These are phyloP conservation scores for Rostratula benghalensis DNA, from an alignment of 2,113 vertebrate species.

Conservation along the genomic window DNA sequence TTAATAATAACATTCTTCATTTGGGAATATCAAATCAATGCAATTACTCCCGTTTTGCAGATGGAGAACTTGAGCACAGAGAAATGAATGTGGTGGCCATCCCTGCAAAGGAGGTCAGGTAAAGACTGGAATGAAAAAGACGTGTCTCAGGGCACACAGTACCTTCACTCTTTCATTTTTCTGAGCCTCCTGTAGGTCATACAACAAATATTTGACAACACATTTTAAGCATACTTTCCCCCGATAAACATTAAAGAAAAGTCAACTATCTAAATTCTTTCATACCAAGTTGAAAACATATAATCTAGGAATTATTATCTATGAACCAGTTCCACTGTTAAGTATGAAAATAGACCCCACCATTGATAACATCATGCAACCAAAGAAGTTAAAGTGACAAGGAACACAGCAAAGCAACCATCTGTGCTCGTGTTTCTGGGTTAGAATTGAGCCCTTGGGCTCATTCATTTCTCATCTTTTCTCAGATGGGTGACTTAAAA, in stretches of 20 bases:
- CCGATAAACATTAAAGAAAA: not conserved
- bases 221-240: not conserved
- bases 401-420: not conserved
- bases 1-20: not conserved
- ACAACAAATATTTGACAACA: not conserved
- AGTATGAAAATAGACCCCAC: not conserved
- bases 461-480: not conserved
- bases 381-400: not conserved
- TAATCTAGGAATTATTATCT: not conserved
- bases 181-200: not conserved
- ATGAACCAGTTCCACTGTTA: not conserved
- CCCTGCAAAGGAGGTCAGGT: not conserved
- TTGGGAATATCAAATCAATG: not conserved
- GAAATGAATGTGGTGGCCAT: rapidly evolving
- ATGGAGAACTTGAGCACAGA: not conserved
- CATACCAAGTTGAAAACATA: not conserved
- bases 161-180: not conserved
- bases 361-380: not conserved
- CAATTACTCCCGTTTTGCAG: not conserved
- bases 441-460: not conserved
- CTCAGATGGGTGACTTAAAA: not conserved
- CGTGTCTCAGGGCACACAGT: not conserved
- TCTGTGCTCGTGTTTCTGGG: not conserved
- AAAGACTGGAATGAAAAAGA: not conserved
- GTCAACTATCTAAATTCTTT: not conserved